Evolutionary conservation across 2,797 vertebrate genomes (phyloP).

Genomic region (Hoplostethus atlanticus): DNA sequence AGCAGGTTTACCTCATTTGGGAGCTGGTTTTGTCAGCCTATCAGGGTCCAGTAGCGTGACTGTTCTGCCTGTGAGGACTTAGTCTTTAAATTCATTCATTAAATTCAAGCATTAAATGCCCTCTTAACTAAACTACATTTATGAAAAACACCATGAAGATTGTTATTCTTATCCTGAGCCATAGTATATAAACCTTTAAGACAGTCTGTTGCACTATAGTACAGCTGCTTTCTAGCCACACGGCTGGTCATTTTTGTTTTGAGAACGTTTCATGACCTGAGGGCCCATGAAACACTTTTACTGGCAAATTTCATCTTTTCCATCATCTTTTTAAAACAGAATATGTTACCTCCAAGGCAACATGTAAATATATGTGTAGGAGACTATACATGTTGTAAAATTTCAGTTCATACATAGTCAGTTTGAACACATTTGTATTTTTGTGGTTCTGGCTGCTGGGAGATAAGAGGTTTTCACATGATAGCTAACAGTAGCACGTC

Average conservation of each 20-base stretch:
- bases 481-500: slow-evolving; percentile 10
- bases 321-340: slow-evolving; percentile 28
- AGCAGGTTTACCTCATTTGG: too few species aligned
- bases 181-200: background rate
- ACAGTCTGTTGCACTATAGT: background rate
- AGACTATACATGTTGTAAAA: slow-evolving; percentile 55
- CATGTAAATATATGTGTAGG: slow-evolving; percentile 27
- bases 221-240: background rate
- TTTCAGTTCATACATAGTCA: slow-evolving; percentile 46
- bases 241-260: background rate
- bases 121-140: too few species aligned
- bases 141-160: too few species aligned
- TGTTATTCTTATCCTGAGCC: too few species aligned
- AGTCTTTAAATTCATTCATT: too few species aligned
- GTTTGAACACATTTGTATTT: slow-evolving; percentile 5
- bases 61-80: too few species aligned
- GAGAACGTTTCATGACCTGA: background rate
- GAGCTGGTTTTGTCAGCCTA: too few species aligned
- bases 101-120: too few species aligned
- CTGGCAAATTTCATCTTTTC: slow-evolving; percentile 38
- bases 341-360: background rate
- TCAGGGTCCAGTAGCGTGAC: too few species aligned
- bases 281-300: slow-evolving; percentile 13
- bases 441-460: background rate
- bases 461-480: slow-evolving; percentile 22